Percentiles rank a stretch among this genome's conserved stretches.
These are phyloP conservation scores for Drosophila subobscura DNA, from an alignment of 1,140 invertebrate genomes.

Conservation along the genomic window DNA sequence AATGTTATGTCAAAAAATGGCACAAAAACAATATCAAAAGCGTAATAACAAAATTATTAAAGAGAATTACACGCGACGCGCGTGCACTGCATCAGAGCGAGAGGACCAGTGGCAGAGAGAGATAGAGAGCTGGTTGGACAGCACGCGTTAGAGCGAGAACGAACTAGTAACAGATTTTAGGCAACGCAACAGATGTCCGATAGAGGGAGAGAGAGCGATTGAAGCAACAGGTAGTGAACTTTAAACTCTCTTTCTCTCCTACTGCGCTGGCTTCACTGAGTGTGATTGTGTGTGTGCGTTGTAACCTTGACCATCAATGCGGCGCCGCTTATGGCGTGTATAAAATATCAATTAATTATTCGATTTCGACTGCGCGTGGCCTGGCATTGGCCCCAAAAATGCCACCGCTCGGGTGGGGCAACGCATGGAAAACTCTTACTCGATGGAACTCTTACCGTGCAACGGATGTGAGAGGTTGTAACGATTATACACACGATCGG, in stretches of 20 bases:
- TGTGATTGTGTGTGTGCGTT: conserved; percentile 25
- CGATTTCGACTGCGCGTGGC: conserved; percentile 30
- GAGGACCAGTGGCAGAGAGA: no score
- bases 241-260: conserved; percentile 45
- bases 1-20: background rate
- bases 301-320: conserved; percentile 75
- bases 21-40: background rate
- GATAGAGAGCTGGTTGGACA: background rate
- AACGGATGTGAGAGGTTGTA: no score
- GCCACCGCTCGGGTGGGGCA: no score
- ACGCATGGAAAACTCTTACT: background rate
- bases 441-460: conserved; percentile 12
- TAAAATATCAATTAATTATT: conserved; percentile 46
- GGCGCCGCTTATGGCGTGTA: conserved; percentile 13
- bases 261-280: background rate
- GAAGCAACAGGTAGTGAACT: conserved; percentile 73
- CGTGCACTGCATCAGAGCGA: no score
- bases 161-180: conserved; percentile 34
- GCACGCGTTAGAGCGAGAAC: conserved; percentile 24
- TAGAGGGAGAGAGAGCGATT: conserved; percentile 20
- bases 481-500: background rate
- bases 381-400: conserved; percentile 18
- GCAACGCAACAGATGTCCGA: conserved; percentile 43
- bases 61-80: no score
- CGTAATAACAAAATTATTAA: no score